Conservation (phyloP, 2,113 vertebrate species). For the Calidris pugnax region DNA sequence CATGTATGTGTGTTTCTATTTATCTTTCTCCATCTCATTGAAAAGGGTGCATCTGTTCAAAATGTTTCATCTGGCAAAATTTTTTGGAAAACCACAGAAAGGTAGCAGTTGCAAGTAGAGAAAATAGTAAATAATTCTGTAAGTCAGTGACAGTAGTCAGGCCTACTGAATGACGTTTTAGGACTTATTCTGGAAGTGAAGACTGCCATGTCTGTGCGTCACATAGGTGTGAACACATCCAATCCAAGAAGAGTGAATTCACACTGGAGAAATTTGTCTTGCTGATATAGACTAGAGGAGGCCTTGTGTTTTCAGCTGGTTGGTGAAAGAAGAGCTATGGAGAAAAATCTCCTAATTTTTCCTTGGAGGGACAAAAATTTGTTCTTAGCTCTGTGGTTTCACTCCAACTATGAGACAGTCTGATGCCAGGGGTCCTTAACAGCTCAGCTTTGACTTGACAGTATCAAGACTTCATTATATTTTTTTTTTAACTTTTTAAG, state of each 20-base stretch:
- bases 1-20: not conserved
- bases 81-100: not conserved
- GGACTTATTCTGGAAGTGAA: not conserved
- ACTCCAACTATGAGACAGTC: not conserved
- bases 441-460: not conserved
- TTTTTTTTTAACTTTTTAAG: too few species aligned
- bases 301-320: not conserved
- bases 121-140: not conserved
- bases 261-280: not conserved
- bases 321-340: not conserved
- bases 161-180: not conserved
- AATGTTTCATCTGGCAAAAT: not conserved
- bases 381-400: not conserved
- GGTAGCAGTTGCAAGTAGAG: not conserved
- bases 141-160: not conserved
- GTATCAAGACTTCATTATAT: not conserved
- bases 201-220: not conserved
- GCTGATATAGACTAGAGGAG: not conserved
- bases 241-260: not conserved
- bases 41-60: not conserved
- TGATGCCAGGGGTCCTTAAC: not conserved
- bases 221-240: fast-evolving
- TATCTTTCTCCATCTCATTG: not conserved
- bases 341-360: not conserved
- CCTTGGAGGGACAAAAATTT: not conserved